Evolutionary conservation across 2,797 vertebrate genomes (phyloP).

Genomic region (Tadarida brasiliensis): DNA sequence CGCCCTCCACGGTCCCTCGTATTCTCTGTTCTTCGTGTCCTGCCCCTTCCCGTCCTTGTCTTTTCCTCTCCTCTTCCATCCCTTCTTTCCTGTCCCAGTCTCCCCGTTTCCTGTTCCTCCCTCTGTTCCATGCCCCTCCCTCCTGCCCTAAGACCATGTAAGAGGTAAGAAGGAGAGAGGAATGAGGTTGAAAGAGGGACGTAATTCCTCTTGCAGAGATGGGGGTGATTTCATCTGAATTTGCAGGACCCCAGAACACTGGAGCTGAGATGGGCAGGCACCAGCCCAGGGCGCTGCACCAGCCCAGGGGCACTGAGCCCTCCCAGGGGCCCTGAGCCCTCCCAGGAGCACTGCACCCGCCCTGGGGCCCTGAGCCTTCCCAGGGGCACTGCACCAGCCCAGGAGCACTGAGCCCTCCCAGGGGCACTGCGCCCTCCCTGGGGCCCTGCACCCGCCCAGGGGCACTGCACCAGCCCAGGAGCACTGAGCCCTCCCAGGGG

Average conservation of each 20-base stretch:
- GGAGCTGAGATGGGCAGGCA: accelerated
- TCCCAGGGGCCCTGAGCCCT: too few species aligned
- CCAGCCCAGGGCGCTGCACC: too few species aligned
- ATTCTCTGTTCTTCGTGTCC: not conserved
- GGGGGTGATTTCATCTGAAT: accelerated
- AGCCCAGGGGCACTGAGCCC: not conserved
- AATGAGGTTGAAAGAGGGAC: not conserved
- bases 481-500: too few species aligned
- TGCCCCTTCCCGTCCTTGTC: not conserved
- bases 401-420: too few species aligned
- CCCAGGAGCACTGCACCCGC: too few species aligned
- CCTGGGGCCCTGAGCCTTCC: too few species aligned
- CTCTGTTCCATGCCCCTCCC: not conserved
- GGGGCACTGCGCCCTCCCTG: too few species aligned
- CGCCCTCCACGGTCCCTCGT: not conserved
- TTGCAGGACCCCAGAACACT: not conserved
- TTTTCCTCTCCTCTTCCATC: not conserved
- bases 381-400: not conserved
- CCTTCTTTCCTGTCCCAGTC: not conserved
- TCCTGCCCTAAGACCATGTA: not conserved
- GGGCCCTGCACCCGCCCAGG: not conserved
- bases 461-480: too few species aligned
- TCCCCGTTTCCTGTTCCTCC: not conserved
- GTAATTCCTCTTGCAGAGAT: not conserved
- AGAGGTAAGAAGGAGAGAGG: not conserved